phyloP scores from a whole-genome alignment of 1,140 invertebrate species.

The Coenobita brevimanus region DNA sequence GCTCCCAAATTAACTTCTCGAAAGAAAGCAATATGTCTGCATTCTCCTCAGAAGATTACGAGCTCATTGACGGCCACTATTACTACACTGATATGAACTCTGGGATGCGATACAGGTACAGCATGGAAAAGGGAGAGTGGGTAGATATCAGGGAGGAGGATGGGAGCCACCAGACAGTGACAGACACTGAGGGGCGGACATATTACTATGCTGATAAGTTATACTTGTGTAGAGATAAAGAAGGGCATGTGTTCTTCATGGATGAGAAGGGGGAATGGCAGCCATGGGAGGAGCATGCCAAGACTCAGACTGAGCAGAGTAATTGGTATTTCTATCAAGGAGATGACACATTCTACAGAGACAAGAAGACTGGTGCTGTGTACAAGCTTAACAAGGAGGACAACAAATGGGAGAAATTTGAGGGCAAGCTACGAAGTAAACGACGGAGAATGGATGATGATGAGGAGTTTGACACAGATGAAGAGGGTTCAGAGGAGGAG shows the following conservation, averaged over 20 bases:
- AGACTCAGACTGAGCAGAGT: constrained; percentile 70
- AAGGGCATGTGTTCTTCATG: constrained; percentile 65
- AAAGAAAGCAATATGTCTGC: background rate
- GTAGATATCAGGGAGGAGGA: background rate
- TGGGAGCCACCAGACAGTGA: constrained; percentile 25
- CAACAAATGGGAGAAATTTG: constrained; percentile 76
- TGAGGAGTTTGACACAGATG: constrained; percentile 62
- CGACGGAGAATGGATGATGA: constrained; percentile 47
- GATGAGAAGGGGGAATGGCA: constrained; percentile 65
- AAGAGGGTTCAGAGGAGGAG: constrained; percentile 59
- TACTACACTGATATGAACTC: constrained; percentile 60
- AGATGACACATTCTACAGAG: constrained; percentile 82
- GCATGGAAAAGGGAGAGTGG: constrained; percentile 49
- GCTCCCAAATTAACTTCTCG: background rate
- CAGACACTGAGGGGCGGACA: constrained; percentile 64
- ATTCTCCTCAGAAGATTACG: constrained; percentile 21
- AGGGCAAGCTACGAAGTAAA: constrained; percentile 55
- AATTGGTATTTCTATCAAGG: constrained; percentile 80
- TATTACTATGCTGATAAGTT: constrained; percentile 65
- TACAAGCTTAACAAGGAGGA: constrained; percentile 80
- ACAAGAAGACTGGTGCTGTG: constrained; percentile 80
- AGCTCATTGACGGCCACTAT: constrained; percentile 56
- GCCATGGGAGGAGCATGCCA: constrained; percentile 49
- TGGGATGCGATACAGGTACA: constrained; percentile 51
- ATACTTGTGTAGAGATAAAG: constrained; percentile 60